A percentile compares a stretch with the other conserved stretches of the same genome.
Evolutionary conservation across 2,888 invertebrate species (phyloP).

Genomic region (Tenthredo livida): DNA sequence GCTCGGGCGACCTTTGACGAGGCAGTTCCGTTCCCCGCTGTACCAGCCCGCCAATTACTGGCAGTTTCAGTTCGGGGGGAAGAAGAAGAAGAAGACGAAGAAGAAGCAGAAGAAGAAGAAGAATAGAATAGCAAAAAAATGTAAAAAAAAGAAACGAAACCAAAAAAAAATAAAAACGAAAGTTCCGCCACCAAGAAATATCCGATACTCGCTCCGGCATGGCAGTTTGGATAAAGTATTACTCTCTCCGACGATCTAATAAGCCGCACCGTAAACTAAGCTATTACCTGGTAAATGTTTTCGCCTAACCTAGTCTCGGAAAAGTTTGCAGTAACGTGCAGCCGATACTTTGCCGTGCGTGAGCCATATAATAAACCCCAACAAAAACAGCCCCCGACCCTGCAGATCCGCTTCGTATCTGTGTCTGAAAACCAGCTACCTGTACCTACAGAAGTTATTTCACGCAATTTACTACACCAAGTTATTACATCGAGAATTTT

Average conservation of each 20-base stretch:
- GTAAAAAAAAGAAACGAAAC: neutral
- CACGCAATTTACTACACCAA: neutral
- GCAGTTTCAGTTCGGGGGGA: slow-evolving; percentile 20
- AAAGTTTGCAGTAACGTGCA: slow-evolving; percentile 8
- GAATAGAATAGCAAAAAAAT: neutral
- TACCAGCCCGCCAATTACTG: slow-evolving; percentile 38
- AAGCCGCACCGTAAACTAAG: slow-evolving; percentile 48
- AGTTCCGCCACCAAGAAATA: slow-evolving; percentile 29
- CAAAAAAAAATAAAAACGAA: neutral
- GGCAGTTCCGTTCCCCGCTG: slow-evolving; percentile 33
- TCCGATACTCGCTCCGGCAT: slow-evolving; percentile 28
- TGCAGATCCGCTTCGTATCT: slow-evolving; percentile 10
- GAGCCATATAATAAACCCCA: slow-evolving; percentile 28
- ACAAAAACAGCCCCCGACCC: neutral
- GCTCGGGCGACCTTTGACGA: slow-evolving; percentile 42
- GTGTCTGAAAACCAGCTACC: neutral
- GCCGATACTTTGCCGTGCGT: slow-evolving; percentile 28
- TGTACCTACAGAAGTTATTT: neutral
- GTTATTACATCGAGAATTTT: no score
- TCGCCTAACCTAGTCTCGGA: slow-evolving; percentile 31
- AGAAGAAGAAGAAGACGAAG: neutral
- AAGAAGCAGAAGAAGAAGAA: neutral
- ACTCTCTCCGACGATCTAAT: slow-evolving; percentile 49
- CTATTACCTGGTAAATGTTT: slow-evolving; percentile 50
- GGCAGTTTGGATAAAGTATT: slow-evolving; percentile 51